These are phyloP conservation scores for Rhopilema esculentum DNA, from an alignment of 30 jellyfish, hydroid and myxozoan genomes.

Conservation along the genomic window DNA sequence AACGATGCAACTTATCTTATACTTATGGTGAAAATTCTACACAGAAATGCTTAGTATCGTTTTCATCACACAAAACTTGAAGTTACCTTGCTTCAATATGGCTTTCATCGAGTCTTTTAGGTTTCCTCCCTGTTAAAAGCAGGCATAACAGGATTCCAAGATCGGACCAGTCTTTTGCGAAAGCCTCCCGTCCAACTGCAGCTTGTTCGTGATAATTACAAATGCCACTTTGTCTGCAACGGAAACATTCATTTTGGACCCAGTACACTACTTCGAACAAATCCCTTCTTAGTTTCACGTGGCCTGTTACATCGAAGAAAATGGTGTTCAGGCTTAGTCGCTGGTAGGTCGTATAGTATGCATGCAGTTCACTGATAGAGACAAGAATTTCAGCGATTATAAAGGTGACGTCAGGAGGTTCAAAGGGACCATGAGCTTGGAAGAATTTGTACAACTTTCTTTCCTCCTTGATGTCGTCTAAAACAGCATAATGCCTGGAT, in stretches of 20 bases:
- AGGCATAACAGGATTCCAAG: constrained; percentile 42
- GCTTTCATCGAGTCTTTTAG: not conserved
- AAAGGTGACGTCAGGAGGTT: constrained; percentile 37
- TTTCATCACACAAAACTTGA: not conserved
- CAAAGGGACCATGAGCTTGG: constrained; percentile 23
- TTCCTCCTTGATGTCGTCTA: constrained; percentile 56
- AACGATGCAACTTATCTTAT: not conserved
- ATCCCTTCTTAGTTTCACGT: constrained; percentile 62
- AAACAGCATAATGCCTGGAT: constrained; percentile 51
- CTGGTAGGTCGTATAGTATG: constrained; percentile 39
- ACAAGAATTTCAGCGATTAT: constrained; percentile 53
- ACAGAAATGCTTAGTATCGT: not conserved
- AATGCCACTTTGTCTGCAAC: constrained; percentile 37
- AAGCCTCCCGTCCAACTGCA: constrained; percentile 16
- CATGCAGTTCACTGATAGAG: constrained; percentile 71
- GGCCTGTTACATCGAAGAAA: constrained; percentile 67
- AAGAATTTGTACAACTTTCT: constrained; percentile 28
- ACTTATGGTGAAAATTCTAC: not conserved
- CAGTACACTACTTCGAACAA: constrained; percentile 33
- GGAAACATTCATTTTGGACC: constrained; percentile 49
- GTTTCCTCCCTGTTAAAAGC: constrained; percentile 12
- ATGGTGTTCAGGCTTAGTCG: constrained; percentile 45
- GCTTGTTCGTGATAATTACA: constrained; percentile 40
- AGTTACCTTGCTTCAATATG: not conserved
- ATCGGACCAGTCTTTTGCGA: constrained; percentile 63